A percentile compares a stretch with the other conserved stretches of the same genome.
Conservation (phyloP, 1,140 invertebrate species). For the Caenorhabditis briggsae region DNA sequence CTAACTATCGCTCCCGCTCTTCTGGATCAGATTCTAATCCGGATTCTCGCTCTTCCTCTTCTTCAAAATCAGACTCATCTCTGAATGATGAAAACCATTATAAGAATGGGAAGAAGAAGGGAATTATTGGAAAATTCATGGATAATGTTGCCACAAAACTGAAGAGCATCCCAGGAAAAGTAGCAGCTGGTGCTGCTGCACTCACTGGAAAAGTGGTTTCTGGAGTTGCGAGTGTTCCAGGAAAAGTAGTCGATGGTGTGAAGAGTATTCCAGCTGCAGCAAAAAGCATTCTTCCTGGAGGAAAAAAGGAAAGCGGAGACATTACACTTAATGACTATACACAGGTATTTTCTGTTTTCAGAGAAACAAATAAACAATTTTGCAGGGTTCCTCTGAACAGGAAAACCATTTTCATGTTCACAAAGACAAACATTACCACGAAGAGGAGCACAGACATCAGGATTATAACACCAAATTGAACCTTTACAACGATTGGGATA, state of each 20-base stretch:
- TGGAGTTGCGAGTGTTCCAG: background rate
- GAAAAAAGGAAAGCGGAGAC: constrained; percentile 21
- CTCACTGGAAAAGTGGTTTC: constrained; percentile 9
- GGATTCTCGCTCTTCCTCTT: background rate
- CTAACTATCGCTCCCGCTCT: background rate
- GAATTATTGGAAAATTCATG: background rate
- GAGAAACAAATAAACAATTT: background rate
- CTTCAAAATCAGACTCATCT: background rate
- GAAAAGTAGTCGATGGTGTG: background rate
- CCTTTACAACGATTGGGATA: constrained; percentile 24
- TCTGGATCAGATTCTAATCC: background rate
- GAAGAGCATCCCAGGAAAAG: constrained; percentile 20
- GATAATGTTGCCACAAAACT: background rate
- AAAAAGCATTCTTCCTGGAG: constrained; percentile 20
- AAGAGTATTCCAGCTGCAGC: constrained; percentile 1
- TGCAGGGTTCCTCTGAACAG: constrained; percentile 14
- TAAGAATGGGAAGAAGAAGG: constrained; percentile 29
- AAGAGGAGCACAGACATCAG: background rate
- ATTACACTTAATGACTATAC: constrained; percentile 30
- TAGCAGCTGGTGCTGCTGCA: background rate
- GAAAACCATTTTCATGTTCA: constrained; percentile 22
- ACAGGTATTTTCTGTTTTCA: background rate
- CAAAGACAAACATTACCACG: constrained; percentile 28
- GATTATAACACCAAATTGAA: background rate
- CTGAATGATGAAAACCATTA: background rate